Evolutionary conservation across 2,888 invertebrate genomes (phyloP).

Genomic region (Drosophila ustulata): DNA sequence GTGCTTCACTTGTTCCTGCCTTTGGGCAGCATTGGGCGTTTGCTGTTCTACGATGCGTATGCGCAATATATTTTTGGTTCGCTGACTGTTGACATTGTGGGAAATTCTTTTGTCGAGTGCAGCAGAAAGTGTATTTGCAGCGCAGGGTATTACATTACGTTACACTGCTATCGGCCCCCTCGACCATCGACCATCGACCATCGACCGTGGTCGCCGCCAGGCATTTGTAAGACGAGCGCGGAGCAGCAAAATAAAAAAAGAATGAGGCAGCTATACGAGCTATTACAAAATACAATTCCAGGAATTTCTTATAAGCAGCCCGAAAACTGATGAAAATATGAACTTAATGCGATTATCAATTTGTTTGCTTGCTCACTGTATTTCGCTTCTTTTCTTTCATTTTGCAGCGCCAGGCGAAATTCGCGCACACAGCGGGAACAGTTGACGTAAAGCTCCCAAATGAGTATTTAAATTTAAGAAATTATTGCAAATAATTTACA

Average conservation of each 20-base stretch:
- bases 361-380: conserved; percentile 28
- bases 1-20: background rate
- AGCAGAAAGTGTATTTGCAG: conserved; percentile 59
- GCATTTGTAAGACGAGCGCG: conserved; percentile 60
- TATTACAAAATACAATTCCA: conserved; percentile 72
- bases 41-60: conserved; percentile 67
- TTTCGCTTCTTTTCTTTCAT: conserved; percentile 17
- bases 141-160: conserved; percentile 64
- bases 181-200: background rate
- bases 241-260: conserved; percentile 12
- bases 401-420: conserved; percentile 54
- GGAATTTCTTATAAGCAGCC: conserved; percentile 41
- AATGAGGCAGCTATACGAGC: conserved; percentile 27
- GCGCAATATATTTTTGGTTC: conserved; percentile 60
- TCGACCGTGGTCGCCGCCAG: background rate
- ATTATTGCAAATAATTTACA: conserved; percentile 2
- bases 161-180: no score
- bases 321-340: conserved; percentile 15
- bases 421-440: background rate
- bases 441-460: conserved; percentile 16
- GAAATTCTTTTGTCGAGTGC: conserved; percentile 74
- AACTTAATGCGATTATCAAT: conserved; percentile 59
- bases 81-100: conserved; percentile 72
- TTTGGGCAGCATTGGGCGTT: conserved; percentile 10
- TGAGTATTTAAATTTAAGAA: conserved; percentile 19